Base-by-base conservation (phyloP, 2,888 invertebrate species). In the Chymomyza caudatula region DNA sequence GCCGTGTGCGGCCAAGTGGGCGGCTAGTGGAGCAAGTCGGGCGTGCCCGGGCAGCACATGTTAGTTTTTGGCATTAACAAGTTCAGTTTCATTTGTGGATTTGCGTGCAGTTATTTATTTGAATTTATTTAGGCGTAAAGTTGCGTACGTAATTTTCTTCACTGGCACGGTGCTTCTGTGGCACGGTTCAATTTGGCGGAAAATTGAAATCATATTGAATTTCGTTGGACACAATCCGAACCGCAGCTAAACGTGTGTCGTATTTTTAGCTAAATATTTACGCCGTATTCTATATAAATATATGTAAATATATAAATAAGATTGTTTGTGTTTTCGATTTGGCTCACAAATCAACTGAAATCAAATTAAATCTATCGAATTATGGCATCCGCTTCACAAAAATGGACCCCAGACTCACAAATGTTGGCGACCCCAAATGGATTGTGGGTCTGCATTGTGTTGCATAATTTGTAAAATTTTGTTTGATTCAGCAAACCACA, bases 181-280 rank as follows among this genome's bases (percentile, higher is more conserved):
- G 15, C 70, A 71, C 74, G 76, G 76, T 69, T 74, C 74, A 78
- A 78, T 78, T 78, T 78, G 65, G 77, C 67, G 78, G 78, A 78
- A 78, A 78, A 78, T 78, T 78, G 71, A 78, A 78, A 78, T 75
- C 77, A 78, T 78, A 78, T 78, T 76, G 73, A 78, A 78, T 69
- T 78, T 74, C 65, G 71, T 64, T 74, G 79, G 74, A 79, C 79
- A 76, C 73, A 69, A 70, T 65, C 74, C 65, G 58, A 67, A 60
- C 62, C 66, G 63, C 64, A 44, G 19, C 66, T 11, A 37, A 37
- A 11, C 29, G 11, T 37, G 29, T 37, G 29, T 3, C 29, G 29
- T 37, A 37, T 37, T 37, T 37, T 37, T 37, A 37, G 29, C 29
- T 37, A 37, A 4, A 37, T 37, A 37, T 37, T 37, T 37, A 11